These are phyloP conservation scores for Alligator mississippiensis DNA, from an alignment of 2,113 vertebrate species.

Conservation along the genomic window DNA sequence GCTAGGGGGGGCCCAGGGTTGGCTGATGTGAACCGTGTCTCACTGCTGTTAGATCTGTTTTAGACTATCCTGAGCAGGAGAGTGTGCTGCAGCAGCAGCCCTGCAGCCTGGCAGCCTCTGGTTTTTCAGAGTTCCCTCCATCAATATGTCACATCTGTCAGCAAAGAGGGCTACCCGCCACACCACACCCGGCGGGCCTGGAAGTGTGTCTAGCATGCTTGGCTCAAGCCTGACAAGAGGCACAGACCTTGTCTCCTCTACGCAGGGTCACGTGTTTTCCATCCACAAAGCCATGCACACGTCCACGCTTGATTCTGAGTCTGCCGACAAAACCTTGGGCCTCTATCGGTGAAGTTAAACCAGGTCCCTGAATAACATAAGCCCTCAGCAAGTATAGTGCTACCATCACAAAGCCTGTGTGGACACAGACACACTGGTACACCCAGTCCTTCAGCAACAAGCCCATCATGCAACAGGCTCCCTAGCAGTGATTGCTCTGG, in stretches of 20 bases:
- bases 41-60: background rate
- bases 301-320: background rate
- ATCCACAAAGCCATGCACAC: background rate
- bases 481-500: background rate
- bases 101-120: background rate
- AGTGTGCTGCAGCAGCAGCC: accelerated
- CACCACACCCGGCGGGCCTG: too few relatives aligned
- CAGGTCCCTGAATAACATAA: background rate
- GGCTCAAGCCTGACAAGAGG: background rate
- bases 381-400: background rate
- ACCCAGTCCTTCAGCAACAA: background rate
- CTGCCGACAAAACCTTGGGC: accelerated
- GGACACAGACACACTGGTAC: background rate
- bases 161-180: background rate
- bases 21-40: accelerated
- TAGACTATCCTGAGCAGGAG: background rate
- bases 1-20: background rate
- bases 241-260: accelerated
- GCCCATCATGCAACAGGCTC: background rate
- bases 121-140: background rate
- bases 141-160: background rate
- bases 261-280: too few relatives aligned
- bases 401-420: background rate
- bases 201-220: too few relatives aligned
- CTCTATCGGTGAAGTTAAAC: background rate